Evolutionary conservation across 2,888 invertebrate genomes (phyloP).

Genomic region (Acronicta leporina): DNA sequence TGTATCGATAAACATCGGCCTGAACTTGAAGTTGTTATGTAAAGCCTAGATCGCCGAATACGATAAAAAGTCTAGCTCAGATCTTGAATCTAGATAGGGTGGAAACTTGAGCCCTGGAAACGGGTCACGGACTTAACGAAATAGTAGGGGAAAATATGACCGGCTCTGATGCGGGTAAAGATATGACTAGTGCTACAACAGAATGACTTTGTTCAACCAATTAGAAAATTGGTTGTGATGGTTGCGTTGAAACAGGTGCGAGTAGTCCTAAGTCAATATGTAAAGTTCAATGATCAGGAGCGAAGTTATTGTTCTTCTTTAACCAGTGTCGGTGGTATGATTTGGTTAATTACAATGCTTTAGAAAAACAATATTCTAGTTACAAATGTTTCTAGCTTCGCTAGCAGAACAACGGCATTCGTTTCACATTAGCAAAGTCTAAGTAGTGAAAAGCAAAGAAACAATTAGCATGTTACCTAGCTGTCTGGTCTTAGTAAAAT

Average conservation of each 20-base stretch:
- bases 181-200: slow-evolving; percentile 19
- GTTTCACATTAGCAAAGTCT: slow-evolving; percentile 33
- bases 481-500: slow-evolving; percentile 19
- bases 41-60: slow-evolving; percentile 67
- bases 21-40: slow-evolving; percentile 75
- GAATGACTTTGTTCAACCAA: slow-evolving; percentile 45
- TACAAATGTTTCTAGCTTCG: slow-evolving; percentile 21
- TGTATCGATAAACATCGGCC: slow-evolving; percentile 67
- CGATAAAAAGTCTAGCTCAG: slow-evolving; percentile 75
- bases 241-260: slow-evolving; percentile 52
- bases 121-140: slow-evolving; percentile 75
- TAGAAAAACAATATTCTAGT: slow-evolving; percentile 12
- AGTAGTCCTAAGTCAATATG: slow-evolving; percentile 49
- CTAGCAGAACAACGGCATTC: slow-evolving; percentile 16
- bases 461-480: slow-evolving; percentile 29
- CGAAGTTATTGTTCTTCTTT: slow-evolving; percentile 34
- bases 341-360: slow-evolving; percentile 40
- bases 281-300: slow-evolving; percentile 56
- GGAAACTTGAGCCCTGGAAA: slow-evolving; percentile 74
- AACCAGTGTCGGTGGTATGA: slow-evolving; percentile 27
- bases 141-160: slow-evolving; percentile 56
- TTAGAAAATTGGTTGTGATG: slow-evolving; percentile 44
- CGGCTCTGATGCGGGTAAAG: slow-evolving; percentile 31
- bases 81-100: slow-evolving; percentile 75
- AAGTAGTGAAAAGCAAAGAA: slow-evolving; percentile 40